Percentiles rank a stretch among this genome's conserved stretches.
These are phyloP conservation scores for Heteromormyrus szaboi DNA, from an alignment of 2,797 vertebrate genomes.

Conservation along the genomic window DNA sequence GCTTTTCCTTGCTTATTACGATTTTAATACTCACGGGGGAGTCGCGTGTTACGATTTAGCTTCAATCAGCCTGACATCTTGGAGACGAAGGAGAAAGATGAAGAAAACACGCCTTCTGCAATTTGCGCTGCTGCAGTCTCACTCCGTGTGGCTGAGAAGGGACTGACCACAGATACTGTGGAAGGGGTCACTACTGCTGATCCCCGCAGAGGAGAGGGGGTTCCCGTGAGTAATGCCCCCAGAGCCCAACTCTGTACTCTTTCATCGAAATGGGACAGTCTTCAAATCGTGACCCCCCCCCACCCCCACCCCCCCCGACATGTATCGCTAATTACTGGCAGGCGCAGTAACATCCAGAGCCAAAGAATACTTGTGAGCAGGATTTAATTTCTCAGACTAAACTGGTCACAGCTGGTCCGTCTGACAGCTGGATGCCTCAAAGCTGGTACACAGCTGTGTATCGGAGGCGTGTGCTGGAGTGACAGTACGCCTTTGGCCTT, in stretches of 20 bases:
- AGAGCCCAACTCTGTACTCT: neutral
- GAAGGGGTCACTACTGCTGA: slow-evolving; percentile 3
- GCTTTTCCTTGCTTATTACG: slow-evolving; percentile 52
- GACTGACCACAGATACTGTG: slow-evolving; percentile 47
- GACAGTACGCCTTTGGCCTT: neutral
- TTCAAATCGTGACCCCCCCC: neutral
- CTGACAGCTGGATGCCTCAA: slow-evolving; percentile 66
- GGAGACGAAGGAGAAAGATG: slow-evolving; percentile 17
- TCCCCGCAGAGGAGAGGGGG: neutral
- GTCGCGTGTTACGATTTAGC: slow-evolving; percentile 42
- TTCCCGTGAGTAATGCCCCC: neutral
- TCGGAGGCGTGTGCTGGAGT: neutral
- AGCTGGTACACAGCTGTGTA: neutral
- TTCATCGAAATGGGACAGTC: neutral
- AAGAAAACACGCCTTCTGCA: slow-evolving; percentile 39
- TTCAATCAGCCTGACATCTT: slow-evolving; percentile 49
- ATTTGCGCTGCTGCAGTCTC: slow-evolving; percentile 45
- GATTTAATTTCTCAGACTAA: slow-evolving; percentile 82
- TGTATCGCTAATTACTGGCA: slow-evolving; percentile 77
- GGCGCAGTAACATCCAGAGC: slow-evolving; percentile 67
- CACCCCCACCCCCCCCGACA: slow-evolving; percentile 52
- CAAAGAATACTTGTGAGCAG: slow-evolving; percentile 87
- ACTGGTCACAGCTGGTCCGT: slow-evolving; percentile 83
- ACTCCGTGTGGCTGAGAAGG: slow-evolving; percentile 33
- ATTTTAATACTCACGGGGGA: slow-evolving; percentile 51